Evolutionary conservation across 2,797 vertebrate species (phyloP).

Genomic region (Sardinella longiceps): DNA sequence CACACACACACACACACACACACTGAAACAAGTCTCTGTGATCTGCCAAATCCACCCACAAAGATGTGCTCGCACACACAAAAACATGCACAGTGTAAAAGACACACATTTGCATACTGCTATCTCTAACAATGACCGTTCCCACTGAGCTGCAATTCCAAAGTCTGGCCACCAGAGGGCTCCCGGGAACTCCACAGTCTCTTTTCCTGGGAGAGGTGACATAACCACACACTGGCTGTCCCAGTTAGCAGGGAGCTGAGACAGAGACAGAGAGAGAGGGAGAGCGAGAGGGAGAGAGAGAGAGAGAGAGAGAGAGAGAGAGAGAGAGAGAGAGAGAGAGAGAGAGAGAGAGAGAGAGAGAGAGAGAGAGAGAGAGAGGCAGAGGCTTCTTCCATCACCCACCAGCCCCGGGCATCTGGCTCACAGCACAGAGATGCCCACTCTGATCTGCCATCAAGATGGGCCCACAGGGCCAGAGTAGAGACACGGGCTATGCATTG

Average conservation of each 20-base stretch:
- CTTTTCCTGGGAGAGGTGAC: neutral
- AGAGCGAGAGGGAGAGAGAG: neutral
- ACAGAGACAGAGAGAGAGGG: neutral
- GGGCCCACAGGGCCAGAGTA: neutral
- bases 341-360: neutral
- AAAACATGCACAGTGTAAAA: neutral
- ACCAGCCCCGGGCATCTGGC: constrained; percentile 9
- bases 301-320: neutral
- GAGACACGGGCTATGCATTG: neutral
- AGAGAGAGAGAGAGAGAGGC: neutral
- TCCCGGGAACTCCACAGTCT: neutral
- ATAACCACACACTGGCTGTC: neutral
- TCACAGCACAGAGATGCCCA: neutral
- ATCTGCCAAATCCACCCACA: no score
- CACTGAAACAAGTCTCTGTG: no score
- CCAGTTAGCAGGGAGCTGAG: neutral
- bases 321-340: neutral
- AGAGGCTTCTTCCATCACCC: neutral
- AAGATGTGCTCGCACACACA: constrained; percentile 3
- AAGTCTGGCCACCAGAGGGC: neutral
- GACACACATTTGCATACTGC: neutral
- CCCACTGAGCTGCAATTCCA: neutral
- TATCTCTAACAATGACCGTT: no score
- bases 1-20: neutral
- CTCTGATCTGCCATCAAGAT: neutral